Conservation (phyloP, 2,888 invertebrate genomes). For the Ectemnius lituratus region DNA sequence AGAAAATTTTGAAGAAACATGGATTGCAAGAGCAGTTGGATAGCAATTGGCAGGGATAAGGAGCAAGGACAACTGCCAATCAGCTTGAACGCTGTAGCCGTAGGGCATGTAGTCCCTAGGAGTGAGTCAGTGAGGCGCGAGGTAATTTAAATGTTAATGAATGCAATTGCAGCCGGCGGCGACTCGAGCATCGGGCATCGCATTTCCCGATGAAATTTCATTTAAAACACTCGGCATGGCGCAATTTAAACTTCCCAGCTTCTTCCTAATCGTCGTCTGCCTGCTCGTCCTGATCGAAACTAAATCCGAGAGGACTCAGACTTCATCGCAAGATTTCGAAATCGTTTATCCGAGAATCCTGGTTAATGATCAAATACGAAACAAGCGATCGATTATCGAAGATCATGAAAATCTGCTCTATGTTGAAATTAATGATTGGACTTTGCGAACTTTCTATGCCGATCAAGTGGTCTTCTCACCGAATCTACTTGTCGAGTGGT, state of each 20-base stretch:
- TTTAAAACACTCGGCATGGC: slow-evolving; percentile 23
- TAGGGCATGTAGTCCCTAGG: too few species aligned
- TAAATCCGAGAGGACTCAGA: slow-evolving; percentile 22
- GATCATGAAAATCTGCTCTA: slow-evolving; percentile 18
- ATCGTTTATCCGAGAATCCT: slow-evolving; percentile 65
- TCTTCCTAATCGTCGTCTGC: slow-evolving; percentile 37
- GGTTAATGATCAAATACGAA: slow-evolving; percentile 28
- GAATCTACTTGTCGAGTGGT: slow-evolving; percentile 52
- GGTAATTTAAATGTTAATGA: neutral
- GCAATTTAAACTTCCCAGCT: slow-evolving; percentile 38
- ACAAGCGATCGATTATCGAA: slow-evolving; percentile 32
- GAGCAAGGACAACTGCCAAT: too few species aligned
- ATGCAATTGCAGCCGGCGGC: too few species aligned
- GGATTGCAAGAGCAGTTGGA: too few species aligned
- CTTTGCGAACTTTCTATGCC: slow-evolving; percentile 58
- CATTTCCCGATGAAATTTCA: slow-evolving; percentile 21
- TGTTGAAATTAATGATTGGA: slow-evolving; percentile 64
- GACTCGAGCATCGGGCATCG: neutral
- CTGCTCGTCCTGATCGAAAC: slow-evolving; percentile 38
- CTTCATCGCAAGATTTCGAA: slow-evolving; percentile 38
- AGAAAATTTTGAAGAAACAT: too few species aligned
- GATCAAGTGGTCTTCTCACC: slow-evolving; percentile 57
- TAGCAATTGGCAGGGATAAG: too few species aligned
- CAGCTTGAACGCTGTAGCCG: too few species aligned
- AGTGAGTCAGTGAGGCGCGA: slow-evolving; percentile 1